Evolutionary conservation across 2,797 vertebrate species (phyloP).

Genomic region (Chiroxiphia lanceolata): DNA sequence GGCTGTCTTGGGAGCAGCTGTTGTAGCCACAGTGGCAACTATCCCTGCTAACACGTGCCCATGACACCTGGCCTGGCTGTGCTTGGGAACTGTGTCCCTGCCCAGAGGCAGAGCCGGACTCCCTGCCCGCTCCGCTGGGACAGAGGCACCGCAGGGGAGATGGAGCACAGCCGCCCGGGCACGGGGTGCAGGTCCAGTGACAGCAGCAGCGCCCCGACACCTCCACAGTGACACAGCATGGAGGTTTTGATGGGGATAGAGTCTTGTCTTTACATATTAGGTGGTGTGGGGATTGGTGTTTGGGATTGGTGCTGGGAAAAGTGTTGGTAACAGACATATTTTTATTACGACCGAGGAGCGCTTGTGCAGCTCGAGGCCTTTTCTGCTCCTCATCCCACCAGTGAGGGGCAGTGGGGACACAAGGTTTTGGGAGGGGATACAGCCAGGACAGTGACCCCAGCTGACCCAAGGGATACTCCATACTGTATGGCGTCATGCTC

Average conservation of each 20-base stretch:
- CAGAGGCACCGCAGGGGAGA: not conserved
- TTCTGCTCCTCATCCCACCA: not conserved
- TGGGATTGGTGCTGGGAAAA: not conserved
- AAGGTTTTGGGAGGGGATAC: not conserved
- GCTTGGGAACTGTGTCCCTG: not conserved
- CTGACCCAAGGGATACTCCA: not conserved
- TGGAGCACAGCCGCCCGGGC: not conserved
- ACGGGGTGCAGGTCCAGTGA: rapidly evolving
- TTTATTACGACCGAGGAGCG: not conserved
- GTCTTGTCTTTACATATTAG: not conserved
- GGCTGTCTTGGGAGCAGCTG: not conserved
- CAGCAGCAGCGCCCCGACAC: not conserved
- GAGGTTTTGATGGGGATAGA: not conserved
- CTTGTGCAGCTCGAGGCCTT: not conserved
- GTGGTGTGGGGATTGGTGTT: not conserved
- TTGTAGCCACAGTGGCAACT: not conserved
- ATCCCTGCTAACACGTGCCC: not conserved
- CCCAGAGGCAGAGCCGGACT: not conserved
- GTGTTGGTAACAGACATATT: not conserved
- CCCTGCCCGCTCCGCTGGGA: rapidly evolving
- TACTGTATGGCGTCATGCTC: not conserved
- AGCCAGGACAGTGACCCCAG: not conserved
- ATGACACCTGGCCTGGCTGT: rapidly evolving
- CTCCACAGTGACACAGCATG: rapidly evolving
- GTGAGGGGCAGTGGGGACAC: not conserved